These are phyloP conservation scores for Brachypteracias leptosomus DNA, from an alignment of 2,113 vertebrate genomes.

Conservation along the genomic window DNA sequence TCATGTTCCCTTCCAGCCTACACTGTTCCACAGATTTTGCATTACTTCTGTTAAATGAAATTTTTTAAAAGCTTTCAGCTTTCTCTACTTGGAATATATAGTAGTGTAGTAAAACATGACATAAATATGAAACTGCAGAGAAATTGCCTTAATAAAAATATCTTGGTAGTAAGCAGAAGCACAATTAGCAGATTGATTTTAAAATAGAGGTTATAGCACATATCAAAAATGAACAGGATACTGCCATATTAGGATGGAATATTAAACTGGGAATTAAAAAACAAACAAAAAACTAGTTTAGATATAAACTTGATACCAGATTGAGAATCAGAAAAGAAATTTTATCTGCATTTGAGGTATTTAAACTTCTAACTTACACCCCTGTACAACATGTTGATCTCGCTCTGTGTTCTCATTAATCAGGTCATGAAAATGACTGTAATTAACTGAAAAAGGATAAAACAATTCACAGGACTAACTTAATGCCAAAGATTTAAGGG, in stretches of 20 bases:
- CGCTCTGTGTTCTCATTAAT: not conserved
- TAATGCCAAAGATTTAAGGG: not conserved
- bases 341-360: not conserved
- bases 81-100: not conserved
- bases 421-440: not conserved
- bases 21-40: not conserved
- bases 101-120: not conserved
- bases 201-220: not conserved
- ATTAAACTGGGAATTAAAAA: not conserved
- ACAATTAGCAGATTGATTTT: not conserved
- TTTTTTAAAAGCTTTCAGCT: not conserved
- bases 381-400: not conserved
- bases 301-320: not conserved
- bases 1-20: not conserved
- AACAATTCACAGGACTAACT: not conserved
- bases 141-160: not conserved
- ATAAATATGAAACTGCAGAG: not conserved
- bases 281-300: not conserved
- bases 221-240: not conserved
- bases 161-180: not conserved
- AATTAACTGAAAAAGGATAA: not conserved
- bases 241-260: not conserved
- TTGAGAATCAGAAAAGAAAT: not conserved
- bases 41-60: not conserved
- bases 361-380: not conserved